Evolutionary conservation across 2,797 vertebrate genomes (phyloP).

Genomic region (Iguana delicatissima): DNA sequence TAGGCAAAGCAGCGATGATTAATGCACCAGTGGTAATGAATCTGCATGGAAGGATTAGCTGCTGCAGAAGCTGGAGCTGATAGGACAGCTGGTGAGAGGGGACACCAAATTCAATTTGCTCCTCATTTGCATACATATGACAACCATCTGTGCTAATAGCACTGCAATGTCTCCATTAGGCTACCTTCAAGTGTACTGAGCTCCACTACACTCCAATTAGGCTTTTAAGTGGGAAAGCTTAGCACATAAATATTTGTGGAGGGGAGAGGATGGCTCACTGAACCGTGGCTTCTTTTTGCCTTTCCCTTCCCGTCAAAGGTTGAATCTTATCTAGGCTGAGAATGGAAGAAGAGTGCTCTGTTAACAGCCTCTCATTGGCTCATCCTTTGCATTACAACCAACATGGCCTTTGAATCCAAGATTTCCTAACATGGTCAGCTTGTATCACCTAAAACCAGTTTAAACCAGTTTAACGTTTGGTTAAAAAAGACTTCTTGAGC

Average conservation of each 20-base stretch:
- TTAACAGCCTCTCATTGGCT: not conserved
- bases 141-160: conserved; percentile 99
- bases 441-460: rapidly evolving
- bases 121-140: conserved; percentile 99
- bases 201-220: conserved; percentile 76
- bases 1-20: conserved; percentile 89
- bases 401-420: rapidly evolving
- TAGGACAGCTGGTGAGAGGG: conserved; percentile 94
- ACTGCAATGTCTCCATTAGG: conserved; percentile 93
- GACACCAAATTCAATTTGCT: conserved; percentile 94
- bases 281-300: not conserved
- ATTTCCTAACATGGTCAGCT: not conserved
- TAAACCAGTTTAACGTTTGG: not conserved
- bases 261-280: conserved; percentile 54
- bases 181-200: conserved; percentile 63
- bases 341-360: not conserved
- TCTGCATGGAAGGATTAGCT: conserved; percentile 86
- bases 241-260: conserved; percentile 80
- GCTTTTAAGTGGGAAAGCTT: conserved; percentile 61
- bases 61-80: conserved; percentile 79
- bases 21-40: conserved; percentile 92
- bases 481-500: not conserved
- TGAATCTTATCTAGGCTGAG: not conserved
- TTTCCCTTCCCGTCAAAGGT: conserved; percentile 14
- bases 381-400: not conserved